Evolutionary conservation across 2,113 vertebrate species (phyloP), one percentile per base, ranked within the genome.

Genomic region (Perca flavescens): DNA sequence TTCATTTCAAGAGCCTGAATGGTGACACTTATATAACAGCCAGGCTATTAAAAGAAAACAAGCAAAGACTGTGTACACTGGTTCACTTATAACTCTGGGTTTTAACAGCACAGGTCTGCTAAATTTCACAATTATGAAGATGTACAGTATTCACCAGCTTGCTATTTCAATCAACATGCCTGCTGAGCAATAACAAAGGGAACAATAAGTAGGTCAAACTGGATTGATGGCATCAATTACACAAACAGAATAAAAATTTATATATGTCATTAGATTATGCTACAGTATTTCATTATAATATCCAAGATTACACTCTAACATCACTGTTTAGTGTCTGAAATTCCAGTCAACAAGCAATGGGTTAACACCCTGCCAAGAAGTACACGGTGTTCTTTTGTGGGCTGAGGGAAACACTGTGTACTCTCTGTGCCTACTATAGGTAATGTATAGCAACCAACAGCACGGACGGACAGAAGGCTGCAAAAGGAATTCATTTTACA

Each of bases 341-440:
- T 22, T 12, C 4, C 19, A 58, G 49, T 36, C n/a, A 54, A 62
- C 36, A n/a, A 19, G 50, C 61, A 69, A 46, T 1, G 56, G 36
- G 56, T 82, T 82, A 83, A 87, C 46, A 47, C 6, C 25, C 62
- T 65, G 62, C 47, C 77, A 69, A 70, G 68, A 79, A 86, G 94
- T 87, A 95, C 93, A 94, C 78, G 0, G 67, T 94, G 91, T 94
- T 88, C 93, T 89, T 74, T 89, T 36, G 50, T 52, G 79, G 66
- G 74, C 54, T 2, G 34, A 54, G 70, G 56, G 43, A 49, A 47
- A 60, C 79, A 81, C 78, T 15, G 65, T 66, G 84, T 80, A 36
- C 85, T 74, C 64, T 79, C 36, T 85, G 84, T 49, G 75, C 61
- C 75, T 62, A 8, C 54, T 87, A 62, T 76, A 74, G 71, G 50